Conservation (phyloP, 1,140 invertebrate species). For the Triops cancriformis region DNA sequence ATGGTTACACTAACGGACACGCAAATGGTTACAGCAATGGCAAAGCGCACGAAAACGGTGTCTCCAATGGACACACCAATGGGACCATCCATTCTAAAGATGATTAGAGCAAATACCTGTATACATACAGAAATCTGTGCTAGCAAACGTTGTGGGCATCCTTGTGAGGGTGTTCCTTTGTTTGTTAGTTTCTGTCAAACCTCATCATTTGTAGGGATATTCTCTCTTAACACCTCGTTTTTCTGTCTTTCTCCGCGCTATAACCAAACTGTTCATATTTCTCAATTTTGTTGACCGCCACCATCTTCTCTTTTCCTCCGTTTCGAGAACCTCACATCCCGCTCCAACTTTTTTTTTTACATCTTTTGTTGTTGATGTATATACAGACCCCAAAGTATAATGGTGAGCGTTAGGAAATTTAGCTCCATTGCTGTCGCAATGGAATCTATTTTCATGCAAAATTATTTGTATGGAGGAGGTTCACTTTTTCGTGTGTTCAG, state of each 20-base stretch:
- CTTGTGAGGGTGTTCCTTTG: not conserved
- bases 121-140: not conserved
- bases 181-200: not conserved
- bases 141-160: not conserved
- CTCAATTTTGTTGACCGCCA: not conserved
- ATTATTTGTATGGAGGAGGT: not conserved
- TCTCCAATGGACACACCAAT: conserved; percentile 32
- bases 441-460: not conserved
- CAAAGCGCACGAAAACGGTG: conserved; percentile 29
- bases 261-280: not conserved
- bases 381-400: not conserved
- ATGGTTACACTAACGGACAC: conserved; percentile 30
- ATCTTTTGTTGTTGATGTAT: not conserved
- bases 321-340: not conserved
- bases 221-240: not conserved
- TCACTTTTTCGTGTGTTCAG: not conserved
- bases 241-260: not conserved
- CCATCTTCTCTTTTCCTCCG: not conserved
- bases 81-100: conserved; percentile 27
- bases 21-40: conserved; percentile 32
- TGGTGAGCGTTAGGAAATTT: not conserved
- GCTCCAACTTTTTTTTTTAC: not conserved
- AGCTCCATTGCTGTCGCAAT: conserved; percentile 1
- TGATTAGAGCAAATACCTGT: conserved; percentile 23
- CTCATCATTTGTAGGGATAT: not conserved